Evolutionary conservation across 2,797 vertebrate genomes (phyloP).

Genomic region (Sardinella longiceps): DNA sequence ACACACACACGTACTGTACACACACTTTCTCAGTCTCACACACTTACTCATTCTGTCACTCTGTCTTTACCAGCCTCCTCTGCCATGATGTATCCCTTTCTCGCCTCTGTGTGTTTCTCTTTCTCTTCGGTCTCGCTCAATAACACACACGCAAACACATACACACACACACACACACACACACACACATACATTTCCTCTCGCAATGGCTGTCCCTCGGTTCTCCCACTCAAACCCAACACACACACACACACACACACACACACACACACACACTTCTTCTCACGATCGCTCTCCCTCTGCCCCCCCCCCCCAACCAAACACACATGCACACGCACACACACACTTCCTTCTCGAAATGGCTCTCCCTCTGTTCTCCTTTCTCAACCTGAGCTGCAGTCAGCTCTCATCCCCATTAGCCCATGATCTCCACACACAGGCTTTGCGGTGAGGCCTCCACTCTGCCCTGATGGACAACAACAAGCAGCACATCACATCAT

Average conservation of each 20-base stretch:
- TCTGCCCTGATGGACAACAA: background rate
- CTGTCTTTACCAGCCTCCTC: background rate
- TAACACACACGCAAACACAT: background rate
- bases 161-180: constrained; percentile 24
- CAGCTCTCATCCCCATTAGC: background rate
- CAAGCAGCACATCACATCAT: background rate
- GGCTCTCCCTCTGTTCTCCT: background rate
- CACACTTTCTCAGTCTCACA: background rate
- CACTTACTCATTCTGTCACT: background rate
- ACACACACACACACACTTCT: background rate
- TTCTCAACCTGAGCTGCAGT: background rate
- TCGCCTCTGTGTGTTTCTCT: background rate
- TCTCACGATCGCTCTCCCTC: background rate
- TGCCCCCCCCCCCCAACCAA: no score
- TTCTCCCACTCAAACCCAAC: background rate
- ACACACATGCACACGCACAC: background rate
- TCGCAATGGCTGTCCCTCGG: background rate
- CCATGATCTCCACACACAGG: background rate
- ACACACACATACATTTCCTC: background rate
- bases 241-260: constrained; percentile 26
- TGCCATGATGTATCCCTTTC: background rate
- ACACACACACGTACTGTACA: no score
- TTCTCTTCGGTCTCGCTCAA: background rate
- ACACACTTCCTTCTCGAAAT: background rate
- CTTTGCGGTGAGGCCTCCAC: background rate